A percentile compares a stretch with the other conserved stretches of the same genome.
Conservation (phyloP, 2,888 invertebrate genomes). For the Heliconius charithonia region DNA sequence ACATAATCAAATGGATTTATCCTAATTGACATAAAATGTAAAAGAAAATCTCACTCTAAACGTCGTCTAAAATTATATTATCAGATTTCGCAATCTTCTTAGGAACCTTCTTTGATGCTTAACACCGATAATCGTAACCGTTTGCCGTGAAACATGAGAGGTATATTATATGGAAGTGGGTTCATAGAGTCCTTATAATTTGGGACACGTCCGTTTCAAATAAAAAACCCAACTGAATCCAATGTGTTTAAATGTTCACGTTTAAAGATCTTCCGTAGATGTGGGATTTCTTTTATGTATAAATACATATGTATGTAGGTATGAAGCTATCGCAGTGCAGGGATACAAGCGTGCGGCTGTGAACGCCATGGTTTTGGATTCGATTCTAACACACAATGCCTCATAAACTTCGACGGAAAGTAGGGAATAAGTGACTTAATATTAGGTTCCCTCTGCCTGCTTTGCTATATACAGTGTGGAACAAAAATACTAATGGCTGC, state of each 20-base stretch:
- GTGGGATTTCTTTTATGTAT: neutral
- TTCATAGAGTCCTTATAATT: slow-evolving; percentile 53
- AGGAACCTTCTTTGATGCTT: slow-evolving; percentile 20
- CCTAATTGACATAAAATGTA: neutral
- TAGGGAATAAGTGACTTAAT: too few species aligned
- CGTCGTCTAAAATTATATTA: neutral
- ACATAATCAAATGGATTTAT: too few species aligned
- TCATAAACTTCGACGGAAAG: too few species aligned
- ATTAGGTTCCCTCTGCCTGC: too few species aligned
- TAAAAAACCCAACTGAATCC: slow-evolving; percentile 60
- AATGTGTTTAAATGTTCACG: slow-evolving; percentile 63
- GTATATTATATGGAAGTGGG: slow-evolving; percentile 33
- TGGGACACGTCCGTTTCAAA: slow-evolving; percentile 61
- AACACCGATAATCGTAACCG: slow-evolving; percentile 38
- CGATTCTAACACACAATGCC: too few species aligned
- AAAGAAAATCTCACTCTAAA: neutral
- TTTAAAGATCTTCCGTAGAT: slow-evolving; percentile 50
- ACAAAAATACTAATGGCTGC: too few species aligned
- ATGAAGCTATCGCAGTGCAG: neutral
- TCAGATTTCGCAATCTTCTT: slow-evolving; percentile 15
- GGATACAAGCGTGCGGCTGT: too few species aligned
- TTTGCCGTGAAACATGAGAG: slow-evolving; percentile 27
- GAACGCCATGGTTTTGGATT: too few species aligned
- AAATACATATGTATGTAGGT: neutral
- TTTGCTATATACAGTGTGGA: too few species aligned